These are phyloP conservation scores for Onthophagus sagittarius DNA, from an alignment of 2,888 invertebrate genomes.

Conservation along the genomic window DNA sequence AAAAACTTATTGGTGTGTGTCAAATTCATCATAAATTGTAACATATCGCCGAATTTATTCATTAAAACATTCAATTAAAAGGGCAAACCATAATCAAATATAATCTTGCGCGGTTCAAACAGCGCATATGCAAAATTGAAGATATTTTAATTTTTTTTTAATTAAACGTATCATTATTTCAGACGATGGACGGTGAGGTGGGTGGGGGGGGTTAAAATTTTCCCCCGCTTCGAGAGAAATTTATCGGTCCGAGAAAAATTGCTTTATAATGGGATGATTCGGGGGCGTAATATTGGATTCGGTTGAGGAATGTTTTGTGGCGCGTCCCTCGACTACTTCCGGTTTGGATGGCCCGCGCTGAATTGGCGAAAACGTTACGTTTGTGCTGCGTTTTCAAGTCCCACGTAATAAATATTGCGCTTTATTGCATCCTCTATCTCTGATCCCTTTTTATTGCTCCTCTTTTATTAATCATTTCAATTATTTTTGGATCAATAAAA, in stretches of 20 bases:
- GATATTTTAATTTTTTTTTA: too few species aligned
- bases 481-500: too few species aligned
- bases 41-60: too few species aligned
- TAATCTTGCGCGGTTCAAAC: too few species aligned
- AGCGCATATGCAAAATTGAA: too few species aligned
- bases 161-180: too few species aligned
- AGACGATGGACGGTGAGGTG: too few species aligned
- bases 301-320: neutral
- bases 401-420: neutral
- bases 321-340: neutral
- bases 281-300: neutral
- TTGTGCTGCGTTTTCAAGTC: neutral
- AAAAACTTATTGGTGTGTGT: too few species aligned
- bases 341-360: neutral
- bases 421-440: neutral
- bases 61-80: too few species aligned
- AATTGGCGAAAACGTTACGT: neutral
- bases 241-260: constrained; percentile 12
- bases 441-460: neutral
- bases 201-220: too few species aligned
- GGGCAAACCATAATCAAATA: too few species aligned
- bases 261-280: constrained; percentile 20
- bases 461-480: neutral
- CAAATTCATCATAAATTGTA: too few species aligned
- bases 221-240: neutral